Percentiles rank a stretch among this genome's conserved stretches.
These are phyloP conservation scores for Acipenser transmontanus DNA, from an alignment of 2,797 vertebrate species.

Conservation along the genomic window DNA sequence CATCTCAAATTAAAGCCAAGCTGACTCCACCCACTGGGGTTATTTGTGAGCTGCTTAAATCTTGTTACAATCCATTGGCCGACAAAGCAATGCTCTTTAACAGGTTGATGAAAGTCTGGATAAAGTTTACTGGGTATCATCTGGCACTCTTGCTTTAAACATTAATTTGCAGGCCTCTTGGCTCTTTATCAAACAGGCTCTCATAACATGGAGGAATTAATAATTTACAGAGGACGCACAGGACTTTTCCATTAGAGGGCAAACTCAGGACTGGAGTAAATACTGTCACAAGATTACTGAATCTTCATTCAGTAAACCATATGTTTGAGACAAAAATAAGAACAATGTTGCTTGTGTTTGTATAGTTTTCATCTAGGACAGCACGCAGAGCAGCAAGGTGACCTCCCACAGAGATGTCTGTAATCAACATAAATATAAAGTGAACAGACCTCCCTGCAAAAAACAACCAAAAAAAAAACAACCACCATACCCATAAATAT, in stretches of 20 bases:
- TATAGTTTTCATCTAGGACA: too few relatives aligned
- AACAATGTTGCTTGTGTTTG: too few relatives aligned
- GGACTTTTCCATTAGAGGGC: constrained; percentile 52
- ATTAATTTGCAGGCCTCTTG: constrained; percentile 34
- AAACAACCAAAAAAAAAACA: too few relatives aligned
- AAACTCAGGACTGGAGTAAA: background rate
- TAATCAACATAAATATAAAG: too few relatives aligned
- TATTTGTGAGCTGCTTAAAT: constrained; percentile 33
- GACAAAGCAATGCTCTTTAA: constrained; percentile 24
- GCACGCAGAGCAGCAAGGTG: too few relatives aligned
- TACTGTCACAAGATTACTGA: background rate
- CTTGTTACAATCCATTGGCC: constrained; percentile 37
- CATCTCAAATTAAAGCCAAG: constrained; percentile 51
- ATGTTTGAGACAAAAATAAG: too few relatives aligned
- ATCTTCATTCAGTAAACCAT: too few relatives aligned
- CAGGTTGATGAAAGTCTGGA: constrained; percentile 39
- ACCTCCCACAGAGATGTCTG: too few relatives aligned
- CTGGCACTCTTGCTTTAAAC: constrained; percentile 36
- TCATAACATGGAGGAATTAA: constrained; percentile 58
- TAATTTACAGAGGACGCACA: constrained; percentile 46
- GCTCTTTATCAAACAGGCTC: constrained; percentile 50
- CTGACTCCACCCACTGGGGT: constrained; percentile 40
- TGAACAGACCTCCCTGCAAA: too few relatives aligned
- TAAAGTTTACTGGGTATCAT: constrained; percentile 38
- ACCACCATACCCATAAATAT: too few relatives aligned